Base-by-base conservation (phyloP, 2,888 invertebrate species). In the Oasisia sp. region DNA sequence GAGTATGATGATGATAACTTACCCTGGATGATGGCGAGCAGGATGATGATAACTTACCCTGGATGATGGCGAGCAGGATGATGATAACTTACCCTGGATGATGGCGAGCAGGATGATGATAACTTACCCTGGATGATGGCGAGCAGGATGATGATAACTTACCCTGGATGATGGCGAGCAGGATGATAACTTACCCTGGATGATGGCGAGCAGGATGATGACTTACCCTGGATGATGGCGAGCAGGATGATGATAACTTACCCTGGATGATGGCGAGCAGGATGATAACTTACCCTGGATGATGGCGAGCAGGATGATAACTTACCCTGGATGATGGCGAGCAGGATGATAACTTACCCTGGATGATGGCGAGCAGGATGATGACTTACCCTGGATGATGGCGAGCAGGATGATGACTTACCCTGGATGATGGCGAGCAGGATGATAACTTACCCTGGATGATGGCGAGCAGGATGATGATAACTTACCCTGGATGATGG, bases 341-440 rank as follows among this genome's bases (percentile, higher is more conserved):
- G 32, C 1, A 32, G 32, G 32, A 19, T 89, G 32, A 38, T 32
- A 32, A 94, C 95, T 38, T 94, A 96, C 99, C 99, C 97, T 99
- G 99, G 97, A 99, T 98, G 97, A 99, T 99, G 96, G 99, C 99
- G 96, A 99, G 97, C 96, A 99, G 97, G 97, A 99, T 99, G 96
- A 99, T 98, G 96, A 99, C 98, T 38, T 38, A 38, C 38, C 38
- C 38, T 38, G 38, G 38, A 38, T 38, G 38, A 38, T 38, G 38
- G 38, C 4, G 38, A 38, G 38, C 4, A 38, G 38, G 38, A 38
- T 38, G 32, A 38, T 32, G 89, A 92, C 95, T 38, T 94, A 96
- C 99, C 99, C 97, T 99, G 99, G 97, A 99, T 98, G 97, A 99
- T 99, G 96, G 99, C 99, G 96, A 99, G 97, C 96, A 99, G 97